Percentiles rank a stretch among this genome's conserved stretches.
Conservation (phyloP, 2,113 vertebrate genomes). For the Gymnocephalus cernua region DNA sequence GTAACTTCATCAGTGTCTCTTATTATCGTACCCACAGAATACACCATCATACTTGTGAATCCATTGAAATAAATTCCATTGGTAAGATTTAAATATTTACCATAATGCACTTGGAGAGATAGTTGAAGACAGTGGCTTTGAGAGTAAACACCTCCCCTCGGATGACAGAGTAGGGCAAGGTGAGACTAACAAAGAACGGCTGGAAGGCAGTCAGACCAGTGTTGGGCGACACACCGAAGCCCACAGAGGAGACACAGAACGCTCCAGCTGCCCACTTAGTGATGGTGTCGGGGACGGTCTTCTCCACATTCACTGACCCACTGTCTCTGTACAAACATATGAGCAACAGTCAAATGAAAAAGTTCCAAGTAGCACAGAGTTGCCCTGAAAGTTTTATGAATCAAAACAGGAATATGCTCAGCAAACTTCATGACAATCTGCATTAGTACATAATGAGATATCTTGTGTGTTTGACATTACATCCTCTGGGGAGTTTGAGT, state of each 20-base stretch:
- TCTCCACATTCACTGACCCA: constrained; percentile 68
- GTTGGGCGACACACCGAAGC: constrained; percentile 87
- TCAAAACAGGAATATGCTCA: not conserved
- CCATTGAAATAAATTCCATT: not conserved
- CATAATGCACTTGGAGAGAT: constrained; percentile 87
- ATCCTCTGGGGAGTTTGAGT: not conserved
- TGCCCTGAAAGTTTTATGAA: not conserved
- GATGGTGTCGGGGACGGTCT: constrained; percentile 89
- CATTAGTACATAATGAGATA: not conserved
- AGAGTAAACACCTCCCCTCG: constrained; percentile 87
- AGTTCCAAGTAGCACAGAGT: not conserved
- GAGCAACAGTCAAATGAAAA: not conserved
- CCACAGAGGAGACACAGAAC: constrained; percentile 88
- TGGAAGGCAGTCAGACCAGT: constrained; percentile 83
- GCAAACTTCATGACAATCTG: not conserved
- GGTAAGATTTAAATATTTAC: constrained; percentile 73
- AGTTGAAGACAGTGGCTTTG: constrained; percentile 89
- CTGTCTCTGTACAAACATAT: constrained; percentile 56
- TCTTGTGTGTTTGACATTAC: not conserved
- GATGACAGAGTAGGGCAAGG: constrained; percentile 87
- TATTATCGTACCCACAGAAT: not conserved
- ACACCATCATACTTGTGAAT: not conserved
- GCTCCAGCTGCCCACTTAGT: constrained; percentile 89
- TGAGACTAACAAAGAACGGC: constrained; percentile 88
- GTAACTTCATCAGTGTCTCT: no score